Base-by-base conservation (phyloP, 2,797 vertebrate species). In the Monodelphis domestica region DNA sequence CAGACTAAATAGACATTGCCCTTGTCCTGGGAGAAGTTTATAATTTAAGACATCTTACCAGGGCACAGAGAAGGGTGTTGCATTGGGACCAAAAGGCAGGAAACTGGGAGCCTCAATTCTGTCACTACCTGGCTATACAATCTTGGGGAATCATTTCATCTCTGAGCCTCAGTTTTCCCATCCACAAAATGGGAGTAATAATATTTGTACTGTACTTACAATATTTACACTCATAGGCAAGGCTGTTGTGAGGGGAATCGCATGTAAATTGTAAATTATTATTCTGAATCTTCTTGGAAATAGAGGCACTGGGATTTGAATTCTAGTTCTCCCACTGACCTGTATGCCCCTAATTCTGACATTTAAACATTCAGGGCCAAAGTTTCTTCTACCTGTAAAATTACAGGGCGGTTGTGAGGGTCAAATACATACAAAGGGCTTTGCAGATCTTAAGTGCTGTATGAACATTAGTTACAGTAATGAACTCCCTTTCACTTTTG, bases 21-120 rank as follows among this genome's bases (percentile, higher is more conserved):
- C 90, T 95, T 91, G 33, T 53, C 63, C 56, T 95, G 54, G 88
- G 91, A 96, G 91, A 59, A 95, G 54, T 84, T 93, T 91, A 63
- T 33, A 94, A 91, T 90, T 57, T 89, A 90, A 93, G 88, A 89
- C 53, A 38, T 93, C 63, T 93, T 26, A 88, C 89, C 88, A 33
- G 88, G 90, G 54, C 26, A 11, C 51, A 59, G 59, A 89, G 26
- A 93, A 96, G 90, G 90, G 96, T 84, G 70, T 9, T 50, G 24
- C 38, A 26, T 50, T 50, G 63, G n/a, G 63, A 38, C 70, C 21
- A 26, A 50, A 50, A 50, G 24, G 38, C 70, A 50, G 38, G 24
- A 84, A 24, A 84, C 1, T 70, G 33, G 59, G 33, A 70, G n/a
- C 59, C 70, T 84, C 21, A 84, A 84, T 84, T 84, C 70, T 84